Conservation (phyloP, 2,113 vertebrate species). For the Tachysurus fulvidraco region DNA sequence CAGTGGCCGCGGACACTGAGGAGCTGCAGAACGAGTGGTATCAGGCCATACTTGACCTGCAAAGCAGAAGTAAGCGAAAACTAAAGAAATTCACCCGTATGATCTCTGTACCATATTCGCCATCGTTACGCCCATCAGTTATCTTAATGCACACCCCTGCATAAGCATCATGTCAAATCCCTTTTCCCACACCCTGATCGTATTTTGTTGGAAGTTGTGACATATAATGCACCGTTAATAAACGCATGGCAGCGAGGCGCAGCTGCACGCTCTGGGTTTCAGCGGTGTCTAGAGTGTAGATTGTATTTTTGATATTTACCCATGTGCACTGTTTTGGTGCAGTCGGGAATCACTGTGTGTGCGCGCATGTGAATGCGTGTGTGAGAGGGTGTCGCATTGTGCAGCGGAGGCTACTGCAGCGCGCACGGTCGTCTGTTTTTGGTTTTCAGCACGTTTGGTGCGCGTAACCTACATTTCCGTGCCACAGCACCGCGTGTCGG, state of each 20-base stretch:
- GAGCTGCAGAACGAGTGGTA: constrained; percentile 80
- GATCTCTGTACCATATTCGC: background rate
- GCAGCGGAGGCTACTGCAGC: constrained; percentile 70
- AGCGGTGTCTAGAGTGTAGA: constrained; percentile 50
- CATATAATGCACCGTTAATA: background rate
- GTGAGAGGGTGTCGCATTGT: constrained; percentile 70
- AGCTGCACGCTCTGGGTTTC: constrained; percentile 64
- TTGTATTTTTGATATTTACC: background rate
- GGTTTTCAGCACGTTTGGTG: constrained; percentile 73
- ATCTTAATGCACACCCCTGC: background rate
- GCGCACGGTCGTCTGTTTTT: constrained; percentile 70
- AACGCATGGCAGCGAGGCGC: background rate
- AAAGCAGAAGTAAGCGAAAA: constrained; percentile 74
- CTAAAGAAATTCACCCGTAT: background rate
- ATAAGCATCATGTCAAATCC: background rate
- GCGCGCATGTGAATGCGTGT: background rate
- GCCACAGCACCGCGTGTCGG: constrained; percentile 57
- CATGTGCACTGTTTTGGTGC: constrained; percentile 36
- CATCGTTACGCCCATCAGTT: constrained; percentile 2
- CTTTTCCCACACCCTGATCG: background rate
- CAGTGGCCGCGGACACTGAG: constrained; percentile 76
- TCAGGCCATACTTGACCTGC: constrained; percentile 78
- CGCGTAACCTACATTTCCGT: constrained; percentile 75
- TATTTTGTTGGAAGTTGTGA: background rate
- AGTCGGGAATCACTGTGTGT: constrained; percentile 41